A percentile compares a stretch with the other conserved stretches of the same genome.
Evolutionary conservation across 1,140 invertebrate genomes (phyloP).

Genomic region (Tetragonula clypearis): DNA sequence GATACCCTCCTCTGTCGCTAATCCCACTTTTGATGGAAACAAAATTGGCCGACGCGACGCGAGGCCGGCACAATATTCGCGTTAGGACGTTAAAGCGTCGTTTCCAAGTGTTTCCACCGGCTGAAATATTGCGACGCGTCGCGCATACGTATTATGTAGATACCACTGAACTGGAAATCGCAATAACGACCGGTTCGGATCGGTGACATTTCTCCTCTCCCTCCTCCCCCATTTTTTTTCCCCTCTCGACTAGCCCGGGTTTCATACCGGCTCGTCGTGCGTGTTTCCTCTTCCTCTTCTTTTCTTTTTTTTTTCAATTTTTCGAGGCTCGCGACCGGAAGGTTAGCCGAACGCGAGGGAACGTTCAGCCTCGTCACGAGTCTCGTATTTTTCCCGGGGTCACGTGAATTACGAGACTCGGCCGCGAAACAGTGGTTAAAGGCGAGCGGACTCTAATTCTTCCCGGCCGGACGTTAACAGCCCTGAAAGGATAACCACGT

Average conservation of each 20-base stretch:
- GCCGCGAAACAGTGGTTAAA: slow-evolving; percentile 61
- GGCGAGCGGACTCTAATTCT: slow-evolving; percentile 63
- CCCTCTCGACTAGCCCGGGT: not conserved
- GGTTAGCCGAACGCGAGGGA: not conserved
- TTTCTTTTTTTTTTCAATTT: not conserved
- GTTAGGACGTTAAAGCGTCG: slow-evolving; percentile 30
- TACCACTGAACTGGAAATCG: slow-evolving; percentile 54
- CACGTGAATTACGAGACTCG: slow-evolving; percentile 53
- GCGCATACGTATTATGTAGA: slow-evolving; percentile 60
- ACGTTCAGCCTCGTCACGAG: slow-evolving; percentile 44
- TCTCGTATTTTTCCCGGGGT: slow-evolving; percentile 49
- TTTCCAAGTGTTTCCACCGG: slow-evolving; percentile 43
- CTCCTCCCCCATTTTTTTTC: too few species aligned
- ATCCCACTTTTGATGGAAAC: slow-evolving; percentile 48
- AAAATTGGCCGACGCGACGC: slow-evolving; percentile 19
- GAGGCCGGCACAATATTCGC: slow-evolving; percentile 37
- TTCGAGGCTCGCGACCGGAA: not conserved
- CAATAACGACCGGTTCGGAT: slow-evolving; percentile 55
- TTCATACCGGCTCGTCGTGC: not conserved
- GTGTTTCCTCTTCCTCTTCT: not conserved
- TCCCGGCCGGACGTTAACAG: slow-evolving; percentile 66
- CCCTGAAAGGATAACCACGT: slow-evolving; percentile 67
- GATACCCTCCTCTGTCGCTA: slow-evolving; percentile 28
- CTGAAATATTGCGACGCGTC: slow-evolving; percentile 57
- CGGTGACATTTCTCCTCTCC: slow-evolving; percentile 34